These are phyloP conservation scores for Lipophrys pholis DNA, from an alignment of 2,113 vertebrate species.

Conservation along the genomic window DNA sequence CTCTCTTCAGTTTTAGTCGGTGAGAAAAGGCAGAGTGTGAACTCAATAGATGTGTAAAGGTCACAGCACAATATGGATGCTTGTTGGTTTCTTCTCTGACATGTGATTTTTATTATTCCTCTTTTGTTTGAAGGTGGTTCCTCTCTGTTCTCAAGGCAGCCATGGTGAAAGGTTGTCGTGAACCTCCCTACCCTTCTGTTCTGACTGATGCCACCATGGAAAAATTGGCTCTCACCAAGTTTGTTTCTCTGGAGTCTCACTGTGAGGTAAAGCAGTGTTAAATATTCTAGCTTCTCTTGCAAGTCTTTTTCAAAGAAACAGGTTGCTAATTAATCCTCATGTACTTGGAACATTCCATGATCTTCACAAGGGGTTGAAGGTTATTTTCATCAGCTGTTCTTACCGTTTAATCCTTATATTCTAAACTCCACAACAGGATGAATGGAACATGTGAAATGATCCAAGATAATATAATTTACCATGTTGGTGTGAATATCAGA, in stretches of 20 bases:
- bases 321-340: background rate
- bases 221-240: constrained; percentile 94
- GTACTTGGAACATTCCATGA: no score
- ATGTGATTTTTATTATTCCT: background rate
- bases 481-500: no score
- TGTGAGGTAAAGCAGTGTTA: constrained; percentile 86
- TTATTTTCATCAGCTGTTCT: no score
- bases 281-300: background rate
- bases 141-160: constrained; percentile 90
- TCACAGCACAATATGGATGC: background rate
- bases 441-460: no score
- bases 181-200: constrained; percentile 92
- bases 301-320: background rate
- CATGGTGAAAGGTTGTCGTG: constrained; percentile 94
- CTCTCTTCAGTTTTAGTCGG: no score
- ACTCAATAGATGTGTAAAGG: no score
- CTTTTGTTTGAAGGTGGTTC: constrained; percentile 86
- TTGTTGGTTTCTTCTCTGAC: no score
- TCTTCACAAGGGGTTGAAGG: no score
- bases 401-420: no score
- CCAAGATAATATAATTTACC: no score
- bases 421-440: no score
- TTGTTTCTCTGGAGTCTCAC: constrained; percentile 94
- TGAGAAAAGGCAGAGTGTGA: background rate
- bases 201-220: constrained; percentile 98